These are phyloP conservation scores for Neodiprion lecontei DNA, from an alignment of 1,140 invertebrate genomes.

Conservation along the genomic window DNA sequence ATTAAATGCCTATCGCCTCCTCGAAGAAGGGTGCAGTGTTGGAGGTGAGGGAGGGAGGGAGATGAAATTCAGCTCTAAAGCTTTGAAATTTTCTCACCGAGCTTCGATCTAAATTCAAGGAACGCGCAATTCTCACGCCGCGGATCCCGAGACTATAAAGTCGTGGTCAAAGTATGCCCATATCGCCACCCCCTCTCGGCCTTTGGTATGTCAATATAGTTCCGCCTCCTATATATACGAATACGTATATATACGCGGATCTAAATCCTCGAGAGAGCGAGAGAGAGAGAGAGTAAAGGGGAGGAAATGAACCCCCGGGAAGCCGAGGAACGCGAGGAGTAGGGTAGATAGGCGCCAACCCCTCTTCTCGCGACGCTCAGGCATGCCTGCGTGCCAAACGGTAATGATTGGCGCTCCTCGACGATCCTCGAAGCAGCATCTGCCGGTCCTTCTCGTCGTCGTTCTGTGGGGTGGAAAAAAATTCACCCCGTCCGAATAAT, in stretches of 20 bases:
- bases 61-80: not conserved
- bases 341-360: too few relatives aligned
- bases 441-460: too few relatives aligned
- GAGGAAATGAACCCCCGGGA: not conserved
- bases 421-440: too few relatives aligned
- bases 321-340: not conserved
- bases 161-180: slow-evolving; percentile 58
- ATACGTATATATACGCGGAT: not conserved
- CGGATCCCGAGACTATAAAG: slow-evolving; percentile 23
- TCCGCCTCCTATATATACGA: slow-evolving; percentile 19
- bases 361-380: too few relatives aligned
- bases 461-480: too few relatives aligned
- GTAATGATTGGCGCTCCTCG: not conserved
- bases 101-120: not conserved
- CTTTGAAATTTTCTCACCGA: too few relatives aligned
- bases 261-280: not conserved
- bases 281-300: not conserved
- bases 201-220: slow-evolving; percentile 60
- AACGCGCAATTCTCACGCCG: not conserved
- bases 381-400: not conserved
- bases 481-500: too few relatives aligned
- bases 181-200: slow-evolving; percentile 36
- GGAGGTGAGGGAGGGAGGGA: not conserved
- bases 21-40: too few relatives aligned
- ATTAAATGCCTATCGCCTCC: not conserved